phyloP scores from a whole-genome alignment of 2,888 invertebrate species.

The Pollenia angustigena region DNA sequence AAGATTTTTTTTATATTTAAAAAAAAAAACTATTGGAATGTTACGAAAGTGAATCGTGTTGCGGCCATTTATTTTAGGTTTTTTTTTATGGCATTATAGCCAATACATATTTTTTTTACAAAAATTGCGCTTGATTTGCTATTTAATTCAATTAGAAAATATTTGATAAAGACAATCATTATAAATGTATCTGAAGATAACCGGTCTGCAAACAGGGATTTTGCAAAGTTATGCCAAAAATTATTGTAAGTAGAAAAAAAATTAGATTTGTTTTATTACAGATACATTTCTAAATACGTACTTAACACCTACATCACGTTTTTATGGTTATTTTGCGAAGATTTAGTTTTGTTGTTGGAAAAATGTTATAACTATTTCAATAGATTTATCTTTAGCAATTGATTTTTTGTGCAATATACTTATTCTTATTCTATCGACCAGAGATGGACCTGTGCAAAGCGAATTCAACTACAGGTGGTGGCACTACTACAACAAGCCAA shows the following conservation, averaged over 20 bases:
- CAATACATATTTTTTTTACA: constrained; percentile 16
- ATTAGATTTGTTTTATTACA: background rate
- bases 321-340: constrained; percentile 3
- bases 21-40: constrained; percentile 55
- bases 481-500: no score
- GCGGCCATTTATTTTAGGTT: background rate
- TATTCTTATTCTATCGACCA: background rate
- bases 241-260: background rate
- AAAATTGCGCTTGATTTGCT: constrained; percentile 23
- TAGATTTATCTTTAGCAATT: constrained; percentile 29
- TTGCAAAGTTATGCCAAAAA: constrained; percentile 31
- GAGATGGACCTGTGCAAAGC: background rate
- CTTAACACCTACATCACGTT: constrained; percentile 72
- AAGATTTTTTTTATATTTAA: constrained; percentile 28
- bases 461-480: no score
- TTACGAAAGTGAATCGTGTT: constrained; percentile 62
- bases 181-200: background rate
- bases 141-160: constrained; percentile 60
- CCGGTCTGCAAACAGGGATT: background rate
- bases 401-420: background rate
- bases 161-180: constrained; percentile 12
- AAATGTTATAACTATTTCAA: constrained; percentile 28
- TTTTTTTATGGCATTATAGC: background rate
- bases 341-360: constrained; percentile 36
- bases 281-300: constrained; percentile 55